phyloP scores from a whole-genome alignment of 2,113 vertebrate genomes.

The Leptocoma aspasia region DNA sequence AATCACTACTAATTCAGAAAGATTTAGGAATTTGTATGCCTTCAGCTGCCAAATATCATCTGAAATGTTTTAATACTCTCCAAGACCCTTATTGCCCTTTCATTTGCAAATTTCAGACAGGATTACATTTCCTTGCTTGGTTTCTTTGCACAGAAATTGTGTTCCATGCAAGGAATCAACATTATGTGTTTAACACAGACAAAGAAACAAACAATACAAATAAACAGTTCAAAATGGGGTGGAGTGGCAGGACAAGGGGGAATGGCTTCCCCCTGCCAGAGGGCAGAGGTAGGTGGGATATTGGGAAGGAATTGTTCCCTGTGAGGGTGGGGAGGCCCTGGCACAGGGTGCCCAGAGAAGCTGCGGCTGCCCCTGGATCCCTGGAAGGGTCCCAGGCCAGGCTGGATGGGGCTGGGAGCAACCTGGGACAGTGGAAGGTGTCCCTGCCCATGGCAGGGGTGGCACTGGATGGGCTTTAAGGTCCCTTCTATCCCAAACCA shows the following conservation, averaged over 20 bases:
- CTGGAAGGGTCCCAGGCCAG: background rate
- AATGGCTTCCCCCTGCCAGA: background rate
- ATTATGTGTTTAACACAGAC: background rate
- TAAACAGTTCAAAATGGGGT: background rate
- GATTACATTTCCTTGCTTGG: background rate
- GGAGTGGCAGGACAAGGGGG: background rate
- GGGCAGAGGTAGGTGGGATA: background rate
- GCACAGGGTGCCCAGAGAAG: background rate
- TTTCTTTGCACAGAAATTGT: background rate
- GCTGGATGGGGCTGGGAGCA: rapidly evolving
- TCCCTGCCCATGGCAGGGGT: background rate
- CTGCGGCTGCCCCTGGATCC: background rate
- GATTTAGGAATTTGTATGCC: background rate
- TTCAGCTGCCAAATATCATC: background rate
- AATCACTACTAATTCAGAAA: constrained; percentile 9
- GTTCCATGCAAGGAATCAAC: background rate
- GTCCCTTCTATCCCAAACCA: background rate
- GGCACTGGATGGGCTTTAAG: background rate
- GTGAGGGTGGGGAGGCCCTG: rapidly evolving
- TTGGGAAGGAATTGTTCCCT: rapidly evolving
- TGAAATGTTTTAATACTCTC: background rate
- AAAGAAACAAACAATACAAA: background rate
- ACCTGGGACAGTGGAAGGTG: rapidly evolving
- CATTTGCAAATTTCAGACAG: background rate
- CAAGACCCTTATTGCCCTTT: background rate